Conservation (phyloP, 23 tunicate species). For the Diplosoma virens region DNA sequence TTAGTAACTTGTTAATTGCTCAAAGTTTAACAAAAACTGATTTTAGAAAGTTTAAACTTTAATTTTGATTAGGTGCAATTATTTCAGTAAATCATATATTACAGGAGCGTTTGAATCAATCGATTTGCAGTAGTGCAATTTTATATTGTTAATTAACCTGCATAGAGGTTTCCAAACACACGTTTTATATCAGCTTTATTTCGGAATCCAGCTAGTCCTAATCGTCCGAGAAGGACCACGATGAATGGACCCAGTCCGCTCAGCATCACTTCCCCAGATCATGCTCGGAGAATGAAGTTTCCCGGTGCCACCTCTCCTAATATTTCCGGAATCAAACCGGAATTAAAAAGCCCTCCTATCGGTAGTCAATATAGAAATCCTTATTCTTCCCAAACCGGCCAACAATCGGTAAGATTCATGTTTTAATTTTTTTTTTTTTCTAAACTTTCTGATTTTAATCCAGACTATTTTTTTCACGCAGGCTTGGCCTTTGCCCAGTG, state of each 20-base stretch:
- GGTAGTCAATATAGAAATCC: conserved; percentile 50
- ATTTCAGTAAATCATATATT: too few species aligned
- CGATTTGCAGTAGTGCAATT: too few species aligned
- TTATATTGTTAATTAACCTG: too few species aligned
- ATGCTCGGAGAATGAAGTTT: conserved; percentile 67
- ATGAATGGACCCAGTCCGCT: conserved; percentile 90
- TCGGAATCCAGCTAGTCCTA: conserved; percentile 65
- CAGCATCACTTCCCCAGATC: conserved; percentile 63
- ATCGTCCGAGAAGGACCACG: conserved; percentile 75
- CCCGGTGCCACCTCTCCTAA: conserved; percentile 65
- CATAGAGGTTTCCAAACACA: background rate
- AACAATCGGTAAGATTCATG: background rate
- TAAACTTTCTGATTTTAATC: background rate
- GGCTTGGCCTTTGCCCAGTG: conserved; percentile 25
- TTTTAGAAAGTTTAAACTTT: too few species aligned
- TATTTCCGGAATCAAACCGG: conserved; percentile 60
- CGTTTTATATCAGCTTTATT: conserved; percentile 5
- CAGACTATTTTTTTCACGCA: background rate
- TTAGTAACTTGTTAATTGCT: too few species aligned
- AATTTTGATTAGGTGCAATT: too few species aligned
- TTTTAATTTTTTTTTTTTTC: background rate
- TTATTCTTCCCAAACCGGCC: conserved; percentile 41
- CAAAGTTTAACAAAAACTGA: too few species aligned
- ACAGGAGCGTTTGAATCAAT: too few species aligned
- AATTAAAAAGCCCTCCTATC: conserved; percentile 75